Conservation (phyloP, 2,113 vertebrate genomes). For the Menura novaehollandiae region DNA sequence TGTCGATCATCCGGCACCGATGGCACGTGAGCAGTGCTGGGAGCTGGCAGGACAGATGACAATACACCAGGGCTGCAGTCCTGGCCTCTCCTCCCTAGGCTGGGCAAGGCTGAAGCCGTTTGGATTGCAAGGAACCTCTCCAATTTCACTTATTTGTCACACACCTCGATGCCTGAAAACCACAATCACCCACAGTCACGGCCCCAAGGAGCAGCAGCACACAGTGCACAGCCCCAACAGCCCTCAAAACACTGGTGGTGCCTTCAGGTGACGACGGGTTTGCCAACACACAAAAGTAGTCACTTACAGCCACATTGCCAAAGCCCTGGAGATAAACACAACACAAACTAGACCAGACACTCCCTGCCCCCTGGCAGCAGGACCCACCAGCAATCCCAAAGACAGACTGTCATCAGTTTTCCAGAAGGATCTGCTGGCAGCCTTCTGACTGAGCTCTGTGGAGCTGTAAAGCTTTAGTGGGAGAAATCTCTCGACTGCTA, state of each 20-base stretch:
- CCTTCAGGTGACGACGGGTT: neutral
- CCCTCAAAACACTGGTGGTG: neutral
- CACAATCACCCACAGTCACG: accelerated
- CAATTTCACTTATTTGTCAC: neutral
- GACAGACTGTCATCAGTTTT: neutral
- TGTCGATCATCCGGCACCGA: accelerated
- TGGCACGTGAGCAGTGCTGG: accelerated
- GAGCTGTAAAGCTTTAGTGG: neutral
- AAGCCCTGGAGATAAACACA: neutral
- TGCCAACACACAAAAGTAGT: neutral
- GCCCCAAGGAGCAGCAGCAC: neutral
- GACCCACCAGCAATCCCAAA: neutral
- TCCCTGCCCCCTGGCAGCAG: neutral
- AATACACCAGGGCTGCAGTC: accelerated
- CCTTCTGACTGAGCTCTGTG: neutral
- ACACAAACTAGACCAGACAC: neutral
- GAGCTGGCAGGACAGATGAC: neutral
- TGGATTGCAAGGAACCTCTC: neutral
- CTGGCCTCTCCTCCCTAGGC: neutral
- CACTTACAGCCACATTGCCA: neutral
- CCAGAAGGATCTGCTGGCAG: neutral
- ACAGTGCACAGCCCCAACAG: neutral
- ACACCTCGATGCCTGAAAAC: neutral
- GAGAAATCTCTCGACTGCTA: neutral
- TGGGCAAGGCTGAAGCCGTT: neutral